Evolutionary conservation across 2,797 vertebrate species (phyloP).

Genomic region (Spinibarbus caldwelli): DNA sequence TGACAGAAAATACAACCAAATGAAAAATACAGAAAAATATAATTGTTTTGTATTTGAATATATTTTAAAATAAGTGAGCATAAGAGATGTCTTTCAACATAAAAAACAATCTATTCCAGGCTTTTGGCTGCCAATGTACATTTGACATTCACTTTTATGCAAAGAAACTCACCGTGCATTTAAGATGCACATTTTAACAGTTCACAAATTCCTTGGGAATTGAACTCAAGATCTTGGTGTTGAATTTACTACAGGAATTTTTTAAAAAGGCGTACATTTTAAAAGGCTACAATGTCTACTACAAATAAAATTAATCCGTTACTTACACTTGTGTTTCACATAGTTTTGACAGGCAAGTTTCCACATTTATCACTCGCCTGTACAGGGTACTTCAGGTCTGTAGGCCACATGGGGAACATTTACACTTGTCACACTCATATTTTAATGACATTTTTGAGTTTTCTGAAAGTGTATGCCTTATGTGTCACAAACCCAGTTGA

Average conservation of each 20-base stretch:
- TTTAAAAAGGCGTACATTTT: background rate
- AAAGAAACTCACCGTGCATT: background rate
- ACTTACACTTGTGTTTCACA: background rate
- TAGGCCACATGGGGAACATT: background rate
- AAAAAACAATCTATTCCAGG: background rate
- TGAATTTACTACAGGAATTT: background rate
- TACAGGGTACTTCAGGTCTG: background rate
- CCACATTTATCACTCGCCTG: background rate
- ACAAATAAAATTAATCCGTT: background rate
- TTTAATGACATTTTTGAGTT: conserved; percentile 7
- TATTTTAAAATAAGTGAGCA: background rate
- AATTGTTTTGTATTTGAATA: background rate
- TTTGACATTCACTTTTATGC: background rate
- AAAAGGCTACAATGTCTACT: background rate
- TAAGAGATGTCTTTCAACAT: background rate
- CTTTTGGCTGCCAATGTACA: background rate
- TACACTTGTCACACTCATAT: conserved; percentile 17
- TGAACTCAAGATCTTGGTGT: background rate
- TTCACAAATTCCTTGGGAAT: background rate
- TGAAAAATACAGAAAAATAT: background rate
- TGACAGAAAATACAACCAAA: too few species aligned
- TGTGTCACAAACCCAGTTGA: conserved; percentile 4
- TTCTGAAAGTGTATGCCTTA: background rate
- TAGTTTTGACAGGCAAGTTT: background rate
- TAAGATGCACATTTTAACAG: background rate